Evolutionary conservation across 2,888 invertebrate species (phyloP).

Genomic region (Julus scandinavius): DNA sequence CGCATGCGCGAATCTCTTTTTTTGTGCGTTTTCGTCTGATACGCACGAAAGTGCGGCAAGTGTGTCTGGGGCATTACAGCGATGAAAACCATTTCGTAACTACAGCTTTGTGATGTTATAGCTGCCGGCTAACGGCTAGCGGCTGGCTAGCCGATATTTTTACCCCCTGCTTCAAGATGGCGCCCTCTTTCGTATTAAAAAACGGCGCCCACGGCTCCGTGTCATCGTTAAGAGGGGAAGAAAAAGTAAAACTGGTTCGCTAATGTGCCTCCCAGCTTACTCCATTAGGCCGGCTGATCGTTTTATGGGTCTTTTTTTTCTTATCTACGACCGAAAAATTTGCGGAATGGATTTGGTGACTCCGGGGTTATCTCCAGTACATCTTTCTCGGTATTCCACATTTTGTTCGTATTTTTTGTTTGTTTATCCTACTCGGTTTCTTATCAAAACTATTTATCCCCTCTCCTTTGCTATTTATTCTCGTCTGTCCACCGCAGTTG

Average conservation of each 20-base stretch:
- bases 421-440: neutral
- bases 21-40: too few species aligned
- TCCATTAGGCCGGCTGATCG: conserved; percentile 34
- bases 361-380: neutral
- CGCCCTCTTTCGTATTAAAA: conserved; percentile 16
- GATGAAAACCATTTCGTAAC: too few species aligned
- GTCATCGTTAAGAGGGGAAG: conserved; percentile 36
- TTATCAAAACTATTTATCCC: conserved; percentile 21
- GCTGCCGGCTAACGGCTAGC: too few species aligned
- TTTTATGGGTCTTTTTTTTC: neutral
- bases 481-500: neutral
- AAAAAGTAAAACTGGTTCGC: conserved; percentile 35
- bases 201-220: neutral
- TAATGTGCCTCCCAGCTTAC: conserved; percentile 34
- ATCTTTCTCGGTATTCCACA: conserved; percentile 26
- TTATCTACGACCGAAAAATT: neutral
- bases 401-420: neutral
- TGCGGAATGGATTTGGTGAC: conserved; percentile 34
- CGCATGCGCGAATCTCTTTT: too few species aligned
- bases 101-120: too few species aligned
- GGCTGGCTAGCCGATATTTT: neutral
- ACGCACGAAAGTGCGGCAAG: too few species aligned
- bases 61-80: too few species aligned
- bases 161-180: neutral
- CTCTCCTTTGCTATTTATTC: neutral